Percentiles rank a stretch among this genome's conserved stretches.
Conservation (phyloP, 2,113 vertebrate genomes). For the Cyphomyrus discorhynchus region DNA sequence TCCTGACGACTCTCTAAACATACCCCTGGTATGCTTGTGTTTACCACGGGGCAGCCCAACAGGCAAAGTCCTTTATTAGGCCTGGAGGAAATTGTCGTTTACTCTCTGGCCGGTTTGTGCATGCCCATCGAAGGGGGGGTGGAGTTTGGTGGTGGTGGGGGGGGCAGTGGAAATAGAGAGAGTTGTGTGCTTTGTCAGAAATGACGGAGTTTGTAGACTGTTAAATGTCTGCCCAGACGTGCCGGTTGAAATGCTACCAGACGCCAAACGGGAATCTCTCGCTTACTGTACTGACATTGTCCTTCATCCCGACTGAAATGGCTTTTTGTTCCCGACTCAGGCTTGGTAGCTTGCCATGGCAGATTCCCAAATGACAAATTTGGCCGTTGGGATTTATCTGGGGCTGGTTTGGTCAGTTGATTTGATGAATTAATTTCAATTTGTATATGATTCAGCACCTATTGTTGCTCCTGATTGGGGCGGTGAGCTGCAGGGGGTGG, state of each 20-base stretch:
- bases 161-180: background rate
- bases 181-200: background rate
- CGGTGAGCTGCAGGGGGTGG: background rate
- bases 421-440: constrained; percentile 3
- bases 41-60: background rate
- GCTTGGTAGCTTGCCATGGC: background rate
- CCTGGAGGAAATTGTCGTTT: constrained; percentile 16
- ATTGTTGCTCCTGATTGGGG: background rate
- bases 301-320: background rate
- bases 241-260: background rate
- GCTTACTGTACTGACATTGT: background rate
- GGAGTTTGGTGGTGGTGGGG: background rate
- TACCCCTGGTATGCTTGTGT: constrained; percentile 13
- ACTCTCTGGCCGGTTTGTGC: background rate
- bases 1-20: constrained; percentile 7
- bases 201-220: background rate
- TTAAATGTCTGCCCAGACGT: background rate
- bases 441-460: background rate
- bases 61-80: background rate
- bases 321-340: background rate
- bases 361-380: background rate
- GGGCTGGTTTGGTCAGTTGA: constrained; percentile 1
- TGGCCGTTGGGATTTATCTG: background rate
- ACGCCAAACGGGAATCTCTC: background rate
- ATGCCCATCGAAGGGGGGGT: background rate